phyloP scores from a whole-genome alignment of 1,140 invertebrate genomes.

The Hetaerina americana region DNA sequence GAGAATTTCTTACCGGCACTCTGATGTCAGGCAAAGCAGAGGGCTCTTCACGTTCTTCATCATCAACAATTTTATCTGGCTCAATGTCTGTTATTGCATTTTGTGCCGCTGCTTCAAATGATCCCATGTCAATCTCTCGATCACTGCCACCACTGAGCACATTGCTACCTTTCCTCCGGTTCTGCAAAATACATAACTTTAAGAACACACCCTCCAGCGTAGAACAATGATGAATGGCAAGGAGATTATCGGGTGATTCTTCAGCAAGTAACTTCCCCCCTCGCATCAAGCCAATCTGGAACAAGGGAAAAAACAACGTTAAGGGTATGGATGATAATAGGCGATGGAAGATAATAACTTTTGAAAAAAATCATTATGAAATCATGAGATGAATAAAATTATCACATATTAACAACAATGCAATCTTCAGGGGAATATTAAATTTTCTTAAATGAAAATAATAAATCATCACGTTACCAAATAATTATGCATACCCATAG shows the following conservation, averaged over 20 bases:
- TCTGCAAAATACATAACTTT: conserved; percentile 53
- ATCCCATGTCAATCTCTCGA: not conserved
- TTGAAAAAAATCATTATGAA: too few species aligned
- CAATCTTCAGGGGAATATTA: too few species aligned
- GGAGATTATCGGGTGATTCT: conserved; percentile 36
- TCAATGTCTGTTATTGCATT: not conserved
- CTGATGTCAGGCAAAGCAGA: not conserved
- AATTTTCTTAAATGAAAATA: too few species aligned
- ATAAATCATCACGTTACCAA: too few species aligned
- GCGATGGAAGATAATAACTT: too few species aligned
- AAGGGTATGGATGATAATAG: too few species aligned
- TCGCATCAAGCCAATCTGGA: conserved; percentile 47
- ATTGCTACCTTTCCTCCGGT: conserved; percentile 60
- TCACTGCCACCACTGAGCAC: conserved; percentile 25
- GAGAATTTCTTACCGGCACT: not conserved
- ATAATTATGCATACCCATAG: too few species aligned
- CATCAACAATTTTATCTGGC: not conserved
- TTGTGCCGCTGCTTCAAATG: not conserved
- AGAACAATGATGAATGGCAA: conserved; percentile 31
- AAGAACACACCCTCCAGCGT: conserved; percentile 49
- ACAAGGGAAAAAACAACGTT: conserved; percentile 8
- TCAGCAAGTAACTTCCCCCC: conserved; percentile 45
- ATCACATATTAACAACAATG: too few species aligned
- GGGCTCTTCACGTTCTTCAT: not conserved
- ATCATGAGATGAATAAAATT: too few species aligned